Conservation (phyloP, 2,888 invertebrate species). For the Bhutanitis thaidina region DNA sequence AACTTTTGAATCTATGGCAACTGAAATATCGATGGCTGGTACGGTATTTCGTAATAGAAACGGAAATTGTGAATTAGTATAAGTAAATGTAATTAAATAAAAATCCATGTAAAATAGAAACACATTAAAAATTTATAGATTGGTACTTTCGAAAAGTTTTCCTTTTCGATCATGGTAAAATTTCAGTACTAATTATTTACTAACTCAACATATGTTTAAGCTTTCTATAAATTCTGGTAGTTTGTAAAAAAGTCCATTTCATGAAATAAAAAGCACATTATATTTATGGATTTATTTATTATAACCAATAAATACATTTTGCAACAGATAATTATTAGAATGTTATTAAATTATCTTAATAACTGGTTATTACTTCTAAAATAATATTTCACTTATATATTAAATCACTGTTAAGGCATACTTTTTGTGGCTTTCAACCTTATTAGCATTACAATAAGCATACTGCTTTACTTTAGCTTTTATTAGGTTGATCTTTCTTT, state of each 20-base stretch:
- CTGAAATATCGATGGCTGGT: constrained; percentile 56
- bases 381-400: constrained; percentile 19
- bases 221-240: too few relatives aligned
- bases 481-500: constrained; percentile 2
- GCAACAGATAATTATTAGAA: constrained; percentile 69
- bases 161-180: too few relatives aligned
- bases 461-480: neutral
- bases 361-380: constrained; percentile 34
- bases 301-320: constrained; percentile 78
- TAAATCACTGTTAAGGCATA: constrained; percentile 37
- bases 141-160: too few relatives aligned
- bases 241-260: too few relatives aligned
- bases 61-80: neutral
- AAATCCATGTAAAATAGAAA: too few relatives aligned
- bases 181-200: too few relatives aligned
- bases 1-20: constrained; percentile 10
- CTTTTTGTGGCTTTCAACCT: constrained; percentile 28
- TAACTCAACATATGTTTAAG: too few relatives aligned
- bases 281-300: constrained; percentile 62
- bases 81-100: too few relatives aligned
- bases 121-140: too few relatives aligned
- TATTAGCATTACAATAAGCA: constrained; percentile 7
- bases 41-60: constrained; percentile 41
- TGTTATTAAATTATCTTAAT: constrained; percentile 47
- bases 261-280: neutral